Percentiles rank a stretch among this genome's conserved stretches.
These are phyloP conservation scores for Phaenicophaeus curvirostris DNA, from an alignment of 2,797 vertebrate species.

Conservation along the genomic window DNA sequence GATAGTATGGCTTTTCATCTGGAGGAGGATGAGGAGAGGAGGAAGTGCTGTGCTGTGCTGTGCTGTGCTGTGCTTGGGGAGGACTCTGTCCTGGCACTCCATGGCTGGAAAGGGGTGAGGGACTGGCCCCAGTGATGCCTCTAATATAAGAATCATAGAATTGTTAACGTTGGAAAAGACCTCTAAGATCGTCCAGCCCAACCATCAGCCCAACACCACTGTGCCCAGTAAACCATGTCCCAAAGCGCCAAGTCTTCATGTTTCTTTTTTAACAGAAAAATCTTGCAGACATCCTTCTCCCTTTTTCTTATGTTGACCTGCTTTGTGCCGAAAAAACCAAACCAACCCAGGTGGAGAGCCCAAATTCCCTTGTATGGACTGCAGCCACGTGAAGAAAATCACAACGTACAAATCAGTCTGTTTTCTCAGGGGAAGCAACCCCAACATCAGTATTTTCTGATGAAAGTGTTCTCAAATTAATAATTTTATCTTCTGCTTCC, in stretches of 20 bases:
- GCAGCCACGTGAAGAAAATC: neutral
- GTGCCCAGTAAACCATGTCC: no score
- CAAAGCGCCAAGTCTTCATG: no score
- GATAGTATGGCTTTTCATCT: neutral
- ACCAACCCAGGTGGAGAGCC: neutral
- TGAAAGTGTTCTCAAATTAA: neutral
- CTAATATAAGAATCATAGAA: neutral
- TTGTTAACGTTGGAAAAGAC: no score
- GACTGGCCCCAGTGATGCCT: neutral
- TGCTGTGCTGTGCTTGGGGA: no score
- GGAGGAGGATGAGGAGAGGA: neutral
- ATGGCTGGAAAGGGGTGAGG: accelerated
- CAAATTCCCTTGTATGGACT: neutral
- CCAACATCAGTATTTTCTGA: neutral
- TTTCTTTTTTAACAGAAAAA: no score
- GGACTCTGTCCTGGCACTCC: neutral
- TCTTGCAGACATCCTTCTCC: neutral
- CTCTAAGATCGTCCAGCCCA: no score
- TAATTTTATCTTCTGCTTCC: neutral
- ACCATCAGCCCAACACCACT: no score
- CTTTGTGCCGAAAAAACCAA: neutral
- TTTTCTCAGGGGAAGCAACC: neutral
- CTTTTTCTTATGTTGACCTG: neutral
- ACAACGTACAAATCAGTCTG: accelerated
- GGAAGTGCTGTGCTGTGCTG: neutral